A percentile compares a stretch with the other conserved stretches of the same genome.
Conservation (phyloP, 2,888 invertebrate genomes). For the Patella caerulea region DNA sequence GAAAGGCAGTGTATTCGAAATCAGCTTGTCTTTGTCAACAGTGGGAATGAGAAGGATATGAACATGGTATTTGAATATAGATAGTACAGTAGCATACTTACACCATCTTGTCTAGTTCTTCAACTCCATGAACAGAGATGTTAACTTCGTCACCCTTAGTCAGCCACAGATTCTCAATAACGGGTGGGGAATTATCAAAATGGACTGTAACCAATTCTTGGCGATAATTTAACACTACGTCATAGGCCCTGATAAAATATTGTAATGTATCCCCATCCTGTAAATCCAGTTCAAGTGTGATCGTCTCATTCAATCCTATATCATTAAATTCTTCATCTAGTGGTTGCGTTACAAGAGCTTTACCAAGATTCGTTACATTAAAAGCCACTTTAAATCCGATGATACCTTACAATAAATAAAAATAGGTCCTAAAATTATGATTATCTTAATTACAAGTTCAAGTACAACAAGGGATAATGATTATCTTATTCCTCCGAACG, state of each 20-base stretch:
- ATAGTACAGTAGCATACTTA: constrained; percentile 26
- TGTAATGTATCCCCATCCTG: constrained; percentile 37
- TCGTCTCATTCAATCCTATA: background rate
- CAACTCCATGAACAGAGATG: constrained; percentile 35
- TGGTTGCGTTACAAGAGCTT: constrained; percentile 12
- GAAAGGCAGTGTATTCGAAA: no score
- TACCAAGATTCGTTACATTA: constrained; percentile 20
- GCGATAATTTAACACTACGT: constrained; percentile 31
- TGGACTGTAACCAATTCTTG: constrained; percentile 35
- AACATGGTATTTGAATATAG: rapidly evolving
- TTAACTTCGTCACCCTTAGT: constrained; percentile 29
- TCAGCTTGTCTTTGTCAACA: no score
- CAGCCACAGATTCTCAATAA: constrained; percentile 40
- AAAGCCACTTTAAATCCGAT: constrained; percentile 32
- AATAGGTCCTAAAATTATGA: no score
- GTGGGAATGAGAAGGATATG: no score
- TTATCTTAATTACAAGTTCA: background rate
- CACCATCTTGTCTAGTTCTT: constrained; percentile 34
- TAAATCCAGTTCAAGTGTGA: constrained; percentile 14
- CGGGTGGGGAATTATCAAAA: constrained; percentile 40
- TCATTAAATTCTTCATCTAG: background rate
- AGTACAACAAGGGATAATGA: background rate
- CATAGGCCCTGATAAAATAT: constrained; percentile 35
- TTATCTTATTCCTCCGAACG: background rate
- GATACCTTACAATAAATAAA: constrained; percentile 27